Evolutionary conservation across 2,888 invertebrate species (phyloP).

Genomic region (Lochmaea capreae): DNA sequence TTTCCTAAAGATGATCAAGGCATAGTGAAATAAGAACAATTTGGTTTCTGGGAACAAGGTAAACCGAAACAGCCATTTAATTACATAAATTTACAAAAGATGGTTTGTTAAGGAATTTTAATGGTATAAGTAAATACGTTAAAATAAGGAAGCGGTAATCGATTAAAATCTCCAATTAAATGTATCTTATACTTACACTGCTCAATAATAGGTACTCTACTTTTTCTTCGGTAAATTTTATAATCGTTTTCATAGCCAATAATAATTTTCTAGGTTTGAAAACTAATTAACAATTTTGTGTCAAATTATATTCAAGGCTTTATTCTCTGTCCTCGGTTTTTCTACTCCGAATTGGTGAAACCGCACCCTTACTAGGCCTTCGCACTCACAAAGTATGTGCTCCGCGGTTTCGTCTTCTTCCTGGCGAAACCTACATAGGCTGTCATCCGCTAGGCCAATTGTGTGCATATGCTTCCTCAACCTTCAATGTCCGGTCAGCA

Average conservation of each 20-base stretch:
- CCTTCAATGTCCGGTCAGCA: no score
- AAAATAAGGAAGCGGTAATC: constrained; percentile 35
- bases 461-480: no score
- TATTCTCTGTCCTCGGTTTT: no score
- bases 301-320: no score
- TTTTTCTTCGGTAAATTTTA: neutral
- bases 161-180: constrained; percentile 36
- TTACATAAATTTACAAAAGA: constrained; percentile 31
- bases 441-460: no score
- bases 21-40: constrained; percentile 3
- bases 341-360: no score
- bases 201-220: neutral
- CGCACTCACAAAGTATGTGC: no score
- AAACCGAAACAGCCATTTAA: constrained; percentile 16
- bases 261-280: neutral
- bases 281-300: neutral
- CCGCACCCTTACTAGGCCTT: no score
- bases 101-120: constrained; percentile 34
- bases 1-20: neutral
- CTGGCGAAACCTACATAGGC: no score
- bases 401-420: no score
- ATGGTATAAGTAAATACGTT: constrained; percentile 35
- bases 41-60: constrained; percentile 26
- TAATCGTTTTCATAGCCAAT: neutral
- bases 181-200: constrained; percentile 31